Evolutionary conservation across 2,888 invertebrate species (phyloP).

Genomic region (Noctua janthe): DNA sequence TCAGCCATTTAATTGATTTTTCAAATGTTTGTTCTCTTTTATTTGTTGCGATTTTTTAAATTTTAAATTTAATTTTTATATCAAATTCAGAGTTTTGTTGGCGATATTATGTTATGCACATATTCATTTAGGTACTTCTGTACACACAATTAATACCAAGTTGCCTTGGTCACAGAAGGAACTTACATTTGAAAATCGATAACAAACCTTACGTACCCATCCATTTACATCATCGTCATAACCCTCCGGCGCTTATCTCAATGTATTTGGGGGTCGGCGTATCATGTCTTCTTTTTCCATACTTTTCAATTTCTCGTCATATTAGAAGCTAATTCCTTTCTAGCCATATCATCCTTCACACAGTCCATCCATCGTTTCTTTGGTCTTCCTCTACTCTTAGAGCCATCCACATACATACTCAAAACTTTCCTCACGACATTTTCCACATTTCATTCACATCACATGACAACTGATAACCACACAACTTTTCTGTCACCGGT

Average conservation of each 20-base stretch:
- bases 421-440: background rate
- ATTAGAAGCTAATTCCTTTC: background rate
- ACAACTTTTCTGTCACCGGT: background rate
- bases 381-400: background rate
- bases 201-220: background rate
- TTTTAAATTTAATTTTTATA: background rate
- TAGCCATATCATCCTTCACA: background rate
- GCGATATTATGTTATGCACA: background rate
- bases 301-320: background rate
- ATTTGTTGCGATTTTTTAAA: no score
- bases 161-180: background rate
- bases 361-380: background rate
- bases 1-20: no score
- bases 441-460: background rate
- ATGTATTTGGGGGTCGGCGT: background rate
- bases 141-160: background rate
- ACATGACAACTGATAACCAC: background rate
- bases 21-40: no score
- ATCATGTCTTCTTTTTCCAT: background rate
- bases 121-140: background rate
- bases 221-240: background rate
- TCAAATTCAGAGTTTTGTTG: background rate
- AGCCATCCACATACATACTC: background rate
- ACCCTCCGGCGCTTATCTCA: background rate
- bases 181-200: background rate